Conservation (phyloP, 2,797 vertebrate genomes). For the Mionectes olivaceus region DNA sequence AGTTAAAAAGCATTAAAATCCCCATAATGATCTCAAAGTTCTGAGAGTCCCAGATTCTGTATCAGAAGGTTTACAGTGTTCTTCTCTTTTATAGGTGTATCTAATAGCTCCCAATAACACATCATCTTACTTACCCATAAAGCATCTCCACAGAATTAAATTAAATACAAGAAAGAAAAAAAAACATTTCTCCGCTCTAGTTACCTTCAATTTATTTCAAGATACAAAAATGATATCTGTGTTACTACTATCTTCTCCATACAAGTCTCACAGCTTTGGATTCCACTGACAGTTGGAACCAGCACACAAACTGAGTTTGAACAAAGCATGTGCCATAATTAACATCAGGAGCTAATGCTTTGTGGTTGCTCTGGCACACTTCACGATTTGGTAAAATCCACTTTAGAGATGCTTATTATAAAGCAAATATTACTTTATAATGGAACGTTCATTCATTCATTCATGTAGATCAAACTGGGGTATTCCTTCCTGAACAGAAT, state of each 20-base stretch:
- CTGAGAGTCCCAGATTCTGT: background rate
- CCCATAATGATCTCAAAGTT: background rate
- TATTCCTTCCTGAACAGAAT: background rate
- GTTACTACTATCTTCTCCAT: background rate
- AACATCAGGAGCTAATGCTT: background rate
- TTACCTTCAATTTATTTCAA: background rate
- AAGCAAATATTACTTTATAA: background rate
- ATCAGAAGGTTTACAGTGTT: background rate
- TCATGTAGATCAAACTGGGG: background rate
- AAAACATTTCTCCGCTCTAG: background rate
- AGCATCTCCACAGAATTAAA: background rate
- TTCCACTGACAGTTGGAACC: background rate
- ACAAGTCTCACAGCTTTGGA: background rate
- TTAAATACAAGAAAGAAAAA: background rate
- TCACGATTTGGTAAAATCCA: background rate
- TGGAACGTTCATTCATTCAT: background rate
- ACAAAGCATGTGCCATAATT: background rate
- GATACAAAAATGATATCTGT: fast-evolving
- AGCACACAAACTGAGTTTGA: background rate
- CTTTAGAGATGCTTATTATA: background rate
- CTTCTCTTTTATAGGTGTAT: background rate
- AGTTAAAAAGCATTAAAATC: background rate
- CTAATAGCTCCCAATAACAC: background rate
- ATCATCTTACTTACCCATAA: background rate
- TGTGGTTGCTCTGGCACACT: background rate